These are phyloP conservation scores for Toxotes jaculatrix DNA, from an alignment of 2,113 vertebrate genomes.

Conservation along the genomic window DNA sequence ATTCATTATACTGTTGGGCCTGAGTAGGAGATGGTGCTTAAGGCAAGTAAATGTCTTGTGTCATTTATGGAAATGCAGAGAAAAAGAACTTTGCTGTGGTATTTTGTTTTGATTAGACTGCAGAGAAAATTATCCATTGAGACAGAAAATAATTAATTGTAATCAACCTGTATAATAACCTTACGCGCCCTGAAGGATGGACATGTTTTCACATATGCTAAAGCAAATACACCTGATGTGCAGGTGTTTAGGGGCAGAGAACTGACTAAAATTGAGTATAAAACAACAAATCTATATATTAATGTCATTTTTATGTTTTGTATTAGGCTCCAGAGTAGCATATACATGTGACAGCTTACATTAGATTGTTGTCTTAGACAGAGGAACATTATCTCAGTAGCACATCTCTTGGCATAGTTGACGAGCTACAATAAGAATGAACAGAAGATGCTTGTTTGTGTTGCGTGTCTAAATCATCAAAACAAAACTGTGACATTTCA, in stretches of 20 bases:
- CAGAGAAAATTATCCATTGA: constrained; percentile 46
- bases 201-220: neutral
- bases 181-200: neutral
- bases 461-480: neutral
- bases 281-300: neutral
- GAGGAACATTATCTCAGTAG: neutral
- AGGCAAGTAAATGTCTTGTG: constrained; percentile 60
- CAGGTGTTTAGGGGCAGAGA: too few species aligned
- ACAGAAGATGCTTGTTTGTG: neutral
- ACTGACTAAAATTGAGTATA: neutral
- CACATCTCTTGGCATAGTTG: neutral
- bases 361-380: neutral
- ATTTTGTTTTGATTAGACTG: constrained; percentile 63
- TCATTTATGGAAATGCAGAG: constrained; percentile 55
- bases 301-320: neutral
- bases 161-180: constrained; percentile 47
- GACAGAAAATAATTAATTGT: constrained; percentile 48
- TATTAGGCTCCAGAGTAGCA: neutral
- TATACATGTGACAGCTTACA: neutral
- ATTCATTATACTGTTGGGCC: constrained; percentile 57
- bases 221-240: neutral
- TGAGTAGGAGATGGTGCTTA: constrained; percentile 44
- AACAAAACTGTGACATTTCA: neutral
- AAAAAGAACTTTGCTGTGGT: constrained; percentile 32
- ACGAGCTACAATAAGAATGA: neutral